phyloP scores from a whole-genome alignment of 2,888 invertebrate species.

The Orchesellides sinensis region DNA sequence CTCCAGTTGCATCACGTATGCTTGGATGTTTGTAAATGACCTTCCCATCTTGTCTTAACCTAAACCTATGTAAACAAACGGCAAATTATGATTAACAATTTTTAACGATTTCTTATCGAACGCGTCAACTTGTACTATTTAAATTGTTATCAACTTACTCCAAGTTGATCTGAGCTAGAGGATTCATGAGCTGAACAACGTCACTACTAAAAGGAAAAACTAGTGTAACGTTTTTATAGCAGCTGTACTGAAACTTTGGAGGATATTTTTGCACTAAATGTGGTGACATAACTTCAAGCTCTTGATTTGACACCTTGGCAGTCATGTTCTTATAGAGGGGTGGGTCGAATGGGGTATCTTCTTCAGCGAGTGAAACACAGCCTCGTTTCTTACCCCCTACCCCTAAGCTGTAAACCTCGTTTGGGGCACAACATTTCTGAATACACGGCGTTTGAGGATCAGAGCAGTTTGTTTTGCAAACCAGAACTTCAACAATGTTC shows the following conservation, averaged over 20 bases:
- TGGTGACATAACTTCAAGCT: constrained; percentile 46
- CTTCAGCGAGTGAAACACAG: constrained; percentile 39
- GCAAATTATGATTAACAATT: constrained; percentile 4
- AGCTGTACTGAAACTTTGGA: constrained; percentile 69
- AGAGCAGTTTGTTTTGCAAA: constrained; percentile 67
- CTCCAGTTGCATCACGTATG: constrained; percentile 44
- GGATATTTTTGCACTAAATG: constrained; percentile 68
- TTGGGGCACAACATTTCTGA: constrained; percentile 66
- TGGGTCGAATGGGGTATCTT: constrained; percentile 57
- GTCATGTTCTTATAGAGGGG: constrained; percentile 57
- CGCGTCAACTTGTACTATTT: neutral
- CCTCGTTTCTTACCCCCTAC: constrained; percentile 58
- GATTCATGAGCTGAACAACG: constrained; percentile 64
- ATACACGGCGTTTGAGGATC: constrained; percentile 61
- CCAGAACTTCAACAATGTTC: constrained; percentile 66
- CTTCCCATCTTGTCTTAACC: constrained; percentile 63
- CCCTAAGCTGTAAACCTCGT: constrained; percentile 66
- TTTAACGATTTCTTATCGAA: too few relatives aligned
- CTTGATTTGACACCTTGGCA: constrained; percentile 25
- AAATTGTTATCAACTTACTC: constrained; percentile 55
- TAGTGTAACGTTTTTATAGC: constrained; percentile 67
- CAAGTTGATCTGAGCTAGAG: constrained; percentile 66
- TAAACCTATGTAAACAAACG: constrained; percentile 47
- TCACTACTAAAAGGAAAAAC: constrained; percentile 67
- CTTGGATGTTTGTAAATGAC: constrained; percentile 67